phyloP scores from a whole-genome alignment of 2,888 invertebrate genomes.

The Brachylomia viminalis region DNA sequence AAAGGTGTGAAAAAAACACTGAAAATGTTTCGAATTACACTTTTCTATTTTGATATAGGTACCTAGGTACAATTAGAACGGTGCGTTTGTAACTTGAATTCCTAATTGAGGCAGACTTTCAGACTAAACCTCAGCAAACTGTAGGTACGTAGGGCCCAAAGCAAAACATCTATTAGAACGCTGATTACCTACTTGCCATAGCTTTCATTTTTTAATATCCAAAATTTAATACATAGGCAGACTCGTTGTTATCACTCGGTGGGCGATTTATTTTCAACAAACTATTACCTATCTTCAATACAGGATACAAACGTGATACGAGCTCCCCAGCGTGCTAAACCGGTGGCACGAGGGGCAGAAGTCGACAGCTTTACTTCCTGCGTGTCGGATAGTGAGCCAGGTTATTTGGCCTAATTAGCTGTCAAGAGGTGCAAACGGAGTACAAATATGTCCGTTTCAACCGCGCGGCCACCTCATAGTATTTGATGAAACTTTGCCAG shows the following conservation, averaged over 20 bases:
- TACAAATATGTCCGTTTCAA: too few species aligned
- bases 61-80: not conserved
- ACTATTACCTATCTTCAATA: not conserved
- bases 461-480: too few species aligned
- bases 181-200: not conserved
- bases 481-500: too few species aligned
- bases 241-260: not conserved
- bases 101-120: not conserved
- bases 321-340: slow-evolving; percentile 15
- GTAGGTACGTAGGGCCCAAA: not conserved
- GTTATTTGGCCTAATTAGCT: slow-evolving; percentile 45
- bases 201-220: not conserved
- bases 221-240: not conserved
- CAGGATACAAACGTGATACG: slow-evolving; percentile 21
- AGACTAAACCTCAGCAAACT: not conserved
- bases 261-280: not conserved
- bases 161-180: too few species aligned
- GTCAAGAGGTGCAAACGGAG: slow-evolving; percentile 25
- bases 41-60: slow-evolving; percentile 24
- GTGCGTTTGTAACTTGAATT: not conserved
- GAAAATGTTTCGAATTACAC: slow-evolving; percentile 31
- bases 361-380: slow-evolving; percentile 23
- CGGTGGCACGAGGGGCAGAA: slow-evolving; percentile 17
- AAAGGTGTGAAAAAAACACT: slow-evolving; percentile 20
- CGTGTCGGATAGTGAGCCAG: slow-evolving; percentile 15